phyloP scores from a whole-genome alignment of 2,888 invertebrate species.

The Pterostichus niger region DNA sequence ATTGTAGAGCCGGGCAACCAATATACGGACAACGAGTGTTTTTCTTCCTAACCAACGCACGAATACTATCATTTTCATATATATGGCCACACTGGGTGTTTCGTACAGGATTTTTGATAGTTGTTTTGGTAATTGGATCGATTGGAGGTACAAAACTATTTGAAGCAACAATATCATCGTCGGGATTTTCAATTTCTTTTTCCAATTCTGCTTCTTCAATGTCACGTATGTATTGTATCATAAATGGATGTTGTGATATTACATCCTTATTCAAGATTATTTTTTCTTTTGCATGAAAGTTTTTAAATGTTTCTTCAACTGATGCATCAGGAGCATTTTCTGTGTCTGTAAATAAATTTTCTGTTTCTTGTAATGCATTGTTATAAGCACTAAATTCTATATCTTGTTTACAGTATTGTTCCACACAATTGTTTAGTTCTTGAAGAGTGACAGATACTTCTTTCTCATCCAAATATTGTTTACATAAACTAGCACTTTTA shows the following conservation, averaged over 20 bases:
- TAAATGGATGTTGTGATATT: slow-evolving; percentile 70
- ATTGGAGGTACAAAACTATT: slow-evolving; percentile 72
- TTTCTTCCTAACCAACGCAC: slow-evolving; percentile 71
- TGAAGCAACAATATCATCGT: slow-evolving; percentile 71
- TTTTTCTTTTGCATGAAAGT: slow-evolving; percentile 68
- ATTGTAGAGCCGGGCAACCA: slow-evolving; percentile 70
- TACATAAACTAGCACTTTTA: slow-evolving; percentile 46
- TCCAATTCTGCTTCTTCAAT: slow-evolving; percentile 68
- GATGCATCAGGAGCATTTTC: slow-evolving; percentile 65
- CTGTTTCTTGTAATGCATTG: slow-evolving; percentile 69
- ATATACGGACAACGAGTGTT: slow-evolving; percentile 73
- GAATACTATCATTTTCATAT: slow-evolving; percentile 72
- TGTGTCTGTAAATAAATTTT: slow-evolving; percentile 68
- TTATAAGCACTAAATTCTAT: slow-evolving; percentile 68
- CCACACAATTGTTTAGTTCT: slow-evolving; percentile 68
- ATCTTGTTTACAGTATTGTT: slow-evolving; percentile 70
- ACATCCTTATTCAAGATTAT: slow-evolving; percentile 68
- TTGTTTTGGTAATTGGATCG: slow-evolving; percentile 72
- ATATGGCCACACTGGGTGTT: slow-evolving; percentile 73
- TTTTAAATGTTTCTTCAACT: slow-evolving; percentile 69
- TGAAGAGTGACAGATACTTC: slow-evolving; percentile 66
- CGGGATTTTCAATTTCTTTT: slow-evolving; percentile 53
- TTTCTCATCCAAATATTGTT: slow-evolving; percentile 68
- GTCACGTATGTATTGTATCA: slow-evolving; percentile 69
- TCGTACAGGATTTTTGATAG: slow-evolving; percentile 71